These are phyloP conservation scores for Clitarchus hookeri DNA, from an alignment of 2,888 invertebrate species.

Conservation along the genomic window DNA sequence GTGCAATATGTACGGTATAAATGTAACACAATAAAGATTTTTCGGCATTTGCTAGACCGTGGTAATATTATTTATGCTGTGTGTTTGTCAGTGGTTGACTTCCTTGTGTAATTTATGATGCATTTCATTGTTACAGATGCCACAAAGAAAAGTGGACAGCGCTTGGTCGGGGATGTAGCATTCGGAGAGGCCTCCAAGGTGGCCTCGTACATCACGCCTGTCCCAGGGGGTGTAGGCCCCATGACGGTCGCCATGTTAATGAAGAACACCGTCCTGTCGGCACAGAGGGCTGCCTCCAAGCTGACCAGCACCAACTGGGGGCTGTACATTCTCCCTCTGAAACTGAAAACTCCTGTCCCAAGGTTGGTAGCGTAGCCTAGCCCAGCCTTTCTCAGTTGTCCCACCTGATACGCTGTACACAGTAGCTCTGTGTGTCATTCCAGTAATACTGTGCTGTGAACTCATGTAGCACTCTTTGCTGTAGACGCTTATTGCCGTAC, in stretches of 20 bases:
- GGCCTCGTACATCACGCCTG: conserved; percentile 91
- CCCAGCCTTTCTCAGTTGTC: too few relatives aligned
- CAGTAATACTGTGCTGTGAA: too few relatives aligned
- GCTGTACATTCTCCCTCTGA: conserved; percentile 68
- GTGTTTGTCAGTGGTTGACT: too few relatives aligned
- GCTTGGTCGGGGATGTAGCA: conserved; percentile 94
- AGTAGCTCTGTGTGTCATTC: too few relatives aligned
- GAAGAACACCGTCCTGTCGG: conserved; percentile 90
- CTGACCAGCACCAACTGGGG: conserved; percentile 71
- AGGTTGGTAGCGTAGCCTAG: conserved; percentile 59
- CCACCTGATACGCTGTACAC: too few relatives aligned
- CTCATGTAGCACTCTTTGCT: too few relatives aligned
- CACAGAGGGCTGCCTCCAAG: conserved; percentile 65
- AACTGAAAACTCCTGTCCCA: conserved; percentile 76
- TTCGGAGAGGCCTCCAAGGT: conserved; percentile 77
- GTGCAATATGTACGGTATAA: too few relatives aligned
- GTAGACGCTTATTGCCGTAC: too few relatives aligned
- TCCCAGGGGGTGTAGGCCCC: conserved; percentile 96
- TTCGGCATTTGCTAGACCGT: too few relatives aligned
- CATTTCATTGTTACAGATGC: conserved; percentile 61
- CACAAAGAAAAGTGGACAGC: conserved; percentile 76
- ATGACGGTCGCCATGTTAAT: conserved; percentile 99
- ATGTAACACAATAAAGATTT: too few relatives aligned
- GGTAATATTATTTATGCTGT: too few relatives aligned
- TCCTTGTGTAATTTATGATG: too few relatives aligned